A percentile compares a stretch with the other conserved stretches of the same genome.
phyloP scores from a whole-genome alignment of 2,888 invertebrate genomes.

The Ceramica pisi region DNA sequence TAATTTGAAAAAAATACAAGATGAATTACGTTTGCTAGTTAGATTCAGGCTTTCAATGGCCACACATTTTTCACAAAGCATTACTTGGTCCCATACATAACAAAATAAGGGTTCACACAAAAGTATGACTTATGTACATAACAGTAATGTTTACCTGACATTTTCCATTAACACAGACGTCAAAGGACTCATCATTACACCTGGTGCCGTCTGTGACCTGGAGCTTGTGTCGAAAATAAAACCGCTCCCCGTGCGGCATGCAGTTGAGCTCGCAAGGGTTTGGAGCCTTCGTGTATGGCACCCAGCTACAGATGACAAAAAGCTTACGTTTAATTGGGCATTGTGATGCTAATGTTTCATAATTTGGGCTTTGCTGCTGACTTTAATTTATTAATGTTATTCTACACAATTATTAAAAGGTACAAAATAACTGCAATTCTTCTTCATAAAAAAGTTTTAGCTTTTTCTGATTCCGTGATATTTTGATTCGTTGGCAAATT shows the following conservation, averaged over 20 bases:
- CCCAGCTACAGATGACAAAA: constrained; percentile 91
- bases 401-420: not conserved
- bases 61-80: no score
- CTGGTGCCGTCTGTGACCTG: constrained; percentile 96
- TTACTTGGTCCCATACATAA: not conserved
- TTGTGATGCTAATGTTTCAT: not conserved
- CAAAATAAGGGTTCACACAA: no score
- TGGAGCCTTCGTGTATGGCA: constrained; percentile 96
- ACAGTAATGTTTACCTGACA: constrained; percentile 93
- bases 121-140: not conserved
- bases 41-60: not conserved
- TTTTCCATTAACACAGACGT: constrained; percentile 98
- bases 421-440: no score
- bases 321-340: not conserved
- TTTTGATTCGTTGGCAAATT: no score
- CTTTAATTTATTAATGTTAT: not conserved
- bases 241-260: constrained; percentile 97
- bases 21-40: no score
- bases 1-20: not conserved
- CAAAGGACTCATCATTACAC: constrained; percentile 95
- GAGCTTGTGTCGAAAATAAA: constrained; percentile 96
- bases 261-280: constrained; percentile 99
- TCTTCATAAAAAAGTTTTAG: not conserved
- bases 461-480: not conserved
- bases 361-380: not conserved